Evolutionary conservation across 2,888 invertebrate genomes (phyloP).

Genomic region (Deroplatys truncata): DNA sequence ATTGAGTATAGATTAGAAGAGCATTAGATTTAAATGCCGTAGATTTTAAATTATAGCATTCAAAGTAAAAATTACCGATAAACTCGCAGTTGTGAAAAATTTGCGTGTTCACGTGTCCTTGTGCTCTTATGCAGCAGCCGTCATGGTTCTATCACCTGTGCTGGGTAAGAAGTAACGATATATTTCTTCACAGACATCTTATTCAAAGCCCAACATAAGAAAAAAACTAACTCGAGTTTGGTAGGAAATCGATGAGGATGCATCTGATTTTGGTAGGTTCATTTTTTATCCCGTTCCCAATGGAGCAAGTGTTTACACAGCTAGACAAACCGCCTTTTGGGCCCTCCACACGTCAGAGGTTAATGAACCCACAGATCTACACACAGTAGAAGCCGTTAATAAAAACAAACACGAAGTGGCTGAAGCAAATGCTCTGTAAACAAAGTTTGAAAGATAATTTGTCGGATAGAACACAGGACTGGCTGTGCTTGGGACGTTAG

Average conservation of each 20-base stretch:
- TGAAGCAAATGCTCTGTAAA: neutral
- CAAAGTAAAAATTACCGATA: too few species aligned
- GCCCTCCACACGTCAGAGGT: neutral
- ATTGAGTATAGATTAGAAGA: too few species aligned
- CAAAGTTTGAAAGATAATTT: neutral
- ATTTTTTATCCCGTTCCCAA: neutral
- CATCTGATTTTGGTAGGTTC: neutral
- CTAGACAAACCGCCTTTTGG: neutral
- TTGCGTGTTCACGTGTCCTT: too few species aligned
- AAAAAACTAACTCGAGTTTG: too few species aligned
- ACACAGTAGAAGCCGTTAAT: neutral
- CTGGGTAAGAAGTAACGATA: too few species aligned
- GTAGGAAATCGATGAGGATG: neutral
- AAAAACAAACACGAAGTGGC: neutral
- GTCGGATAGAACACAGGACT: neutral
- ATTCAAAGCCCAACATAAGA: too few species aligned
- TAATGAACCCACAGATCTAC: neutral
- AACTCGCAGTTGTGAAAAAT: too few species aligned
- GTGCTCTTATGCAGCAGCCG: too few species aligned
- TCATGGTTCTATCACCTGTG: too few species aligned
- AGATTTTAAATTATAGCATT: too few species aligned
- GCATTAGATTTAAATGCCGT: too few species aligned
- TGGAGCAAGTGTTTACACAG: neutral
- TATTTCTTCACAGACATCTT: too few species aligned
- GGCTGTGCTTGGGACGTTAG: neutral